Evolutionary conservation across 2,888 invertebrate species (phyloP), one percentile per base, ranked within the genome.

Genomic region (Eueremaeus valkanovi): DNA sequence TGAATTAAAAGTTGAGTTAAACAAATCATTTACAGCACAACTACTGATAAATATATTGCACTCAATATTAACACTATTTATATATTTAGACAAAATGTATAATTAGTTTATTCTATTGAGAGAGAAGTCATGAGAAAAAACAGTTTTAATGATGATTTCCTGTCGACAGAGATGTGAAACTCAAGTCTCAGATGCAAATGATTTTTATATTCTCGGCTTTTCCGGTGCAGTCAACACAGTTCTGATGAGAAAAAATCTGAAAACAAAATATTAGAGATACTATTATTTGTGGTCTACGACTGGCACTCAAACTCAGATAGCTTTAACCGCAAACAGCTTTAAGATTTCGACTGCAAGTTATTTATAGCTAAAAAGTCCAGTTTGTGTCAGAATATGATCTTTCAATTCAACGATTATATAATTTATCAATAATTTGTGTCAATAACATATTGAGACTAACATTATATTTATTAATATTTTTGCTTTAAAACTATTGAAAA

Each of bases 1-100:
- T 55, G 21, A 55, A 55, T 55, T 55, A 55, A 55, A 55, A 55
- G 55, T 55, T 55, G n/a, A 21, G 55, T 55, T 45, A 11, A 45
- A 45, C 42, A 45, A 11, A 45, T 45, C 42, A 3, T 11, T 45
- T 45, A n/a, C n/a, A n/a, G 13, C 11, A 55, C 55, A 24, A n/a
- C n/a, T 55, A 21, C 13, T 42, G 9, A 21, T 21, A 21, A 55
- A 24, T 55, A 13, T 55, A 45, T 45, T 45, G 42, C 42, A 45
- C 6, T 45, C 42, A 45, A 45, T n/a, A n/a, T n/a, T n/a, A 3
- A 45, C 11, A 8, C 42, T 16, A 45, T 45, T 45, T 45, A 45
- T 45, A 16, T 45, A 45, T 45, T 16, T 11, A 45, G 18, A 45
- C 42, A 45, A 45, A 45, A 16, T 2, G 42, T 45, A 11, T 11